These are phyloP conservation scores for Epizoanthus ramosus DNA, from an alignment of 92 coral and sea anemone species.

Conservation along the genomic window DNA sequence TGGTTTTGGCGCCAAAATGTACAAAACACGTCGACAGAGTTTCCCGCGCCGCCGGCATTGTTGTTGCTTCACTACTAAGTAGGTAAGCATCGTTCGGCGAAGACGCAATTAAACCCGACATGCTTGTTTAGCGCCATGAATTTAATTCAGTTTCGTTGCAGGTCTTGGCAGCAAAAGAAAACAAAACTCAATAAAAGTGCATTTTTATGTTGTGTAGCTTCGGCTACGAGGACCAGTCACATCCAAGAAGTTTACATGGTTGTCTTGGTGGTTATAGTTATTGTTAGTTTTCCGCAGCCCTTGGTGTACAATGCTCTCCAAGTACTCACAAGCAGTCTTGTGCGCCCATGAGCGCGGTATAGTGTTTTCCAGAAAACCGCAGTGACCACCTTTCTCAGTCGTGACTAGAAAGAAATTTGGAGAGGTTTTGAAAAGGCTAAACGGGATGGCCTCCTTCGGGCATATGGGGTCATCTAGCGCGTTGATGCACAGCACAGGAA, in stretches of 20 bases:
- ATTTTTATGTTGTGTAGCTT: slow-evolving; percentile 82
- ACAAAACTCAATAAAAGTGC: not conserved
- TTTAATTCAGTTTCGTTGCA: not conserved
- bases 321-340: slow-evolving; percentile 74
- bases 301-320: slow-evolving; percentile 72
- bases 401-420: slow-evolving; percentile 91
- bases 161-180: not conserved
- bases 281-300: slow-evolving; percentile 74
- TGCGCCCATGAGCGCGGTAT: slow-evolving; percentile 88
- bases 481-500: slow-evolving; percentile 90
- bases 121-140: slow-evolving; percentile 6
- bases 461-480: slow-evolving; percentile 96
- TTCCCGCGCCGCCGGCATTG: not conserved
- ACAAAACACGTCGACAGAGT: not conserved
- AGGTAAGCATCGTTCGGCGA: not conserved
- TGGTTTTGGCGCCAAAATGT: not conserved
- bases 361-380: slow-evolving; percentile 90
- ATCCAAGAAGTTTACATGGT: slow-evolving; percentile 70
- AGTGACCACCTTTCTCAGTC: slow-evolving; percentile 92
- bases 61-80: too few relatives aligned
- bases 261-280: slow-evolving; percentile 55
- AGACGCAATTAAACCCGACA: not conserved
- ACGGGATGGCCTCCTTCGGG: slow-evolving; percentile 85
- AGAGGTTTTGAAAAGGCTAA: slow-evolving; percentile 92
- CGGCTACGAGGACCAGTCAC: slow-evolving; percentile 79